Evolutionary conservation across 2,797 vertebrate genomes (phyloP).

Genomic region (Cossypha dichroa): DNA sequence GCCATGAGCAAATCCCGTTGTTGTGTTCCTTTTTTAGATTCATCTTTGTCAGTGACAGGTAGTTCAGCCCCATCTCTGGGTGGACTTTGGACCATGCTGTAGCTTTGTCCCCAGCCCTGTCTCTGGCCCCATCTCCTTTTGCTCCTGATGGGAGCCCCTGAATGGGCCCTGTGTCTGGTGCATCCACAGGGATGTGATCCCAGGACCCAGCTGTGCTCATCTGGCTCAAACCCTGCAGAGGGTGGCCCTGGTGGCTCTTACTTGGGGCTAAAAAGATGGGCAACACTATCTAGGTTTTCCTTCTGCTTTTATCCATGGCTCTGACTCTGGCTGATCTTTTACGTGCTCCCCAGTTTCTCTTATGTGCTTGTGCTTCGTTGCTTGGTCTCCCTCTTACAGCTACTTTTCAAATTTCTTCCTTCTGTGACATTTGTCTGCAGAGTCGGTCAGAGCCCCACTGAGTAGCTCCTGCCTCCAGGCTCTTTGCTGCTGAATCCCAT

Average conservation of each 20-base stretch:
- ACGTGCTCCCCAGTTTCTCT: neutral
- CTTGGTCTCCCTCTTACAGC: neutral
- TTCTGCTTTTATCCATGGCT: neutral
- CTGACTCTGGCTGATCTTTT: neutral
- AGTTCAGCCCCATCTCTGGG: neutral
- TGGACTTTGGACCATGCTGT: neutral
- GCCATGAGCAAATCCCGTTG: neutral
- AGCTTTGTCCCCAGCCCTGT: neutral
- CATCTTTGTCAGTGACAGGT: neutral
- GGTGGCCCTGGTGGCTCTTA: neutral
- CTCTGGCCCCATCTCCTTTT: neutral
- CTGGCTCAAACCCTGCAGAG: neutral
- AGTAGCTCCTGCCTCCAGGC: conserved; percentile 17
- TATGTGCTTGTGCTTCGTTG: neutral
- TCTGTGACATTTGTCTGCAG: neutral
- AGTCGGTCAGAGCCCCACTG: neutral
- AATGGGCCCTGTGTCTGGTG: neutral
- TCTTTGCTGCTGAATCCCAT: conserved; percentile 24
- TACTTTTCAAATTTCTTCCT: neutral
- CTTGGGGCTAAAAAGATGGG: neutral
- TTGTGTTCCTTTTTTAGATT: neutral
- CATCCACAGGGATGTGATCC: neutral
- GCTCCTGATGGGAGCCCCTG: neutral
- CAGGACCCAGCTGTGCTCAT: neutral
- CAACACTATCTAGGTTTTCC: neutral